Evolutionary conservation across 2,113 vertebrate genomes (phyloP).

Genomic region (Nanorana parkeri): DNA sequence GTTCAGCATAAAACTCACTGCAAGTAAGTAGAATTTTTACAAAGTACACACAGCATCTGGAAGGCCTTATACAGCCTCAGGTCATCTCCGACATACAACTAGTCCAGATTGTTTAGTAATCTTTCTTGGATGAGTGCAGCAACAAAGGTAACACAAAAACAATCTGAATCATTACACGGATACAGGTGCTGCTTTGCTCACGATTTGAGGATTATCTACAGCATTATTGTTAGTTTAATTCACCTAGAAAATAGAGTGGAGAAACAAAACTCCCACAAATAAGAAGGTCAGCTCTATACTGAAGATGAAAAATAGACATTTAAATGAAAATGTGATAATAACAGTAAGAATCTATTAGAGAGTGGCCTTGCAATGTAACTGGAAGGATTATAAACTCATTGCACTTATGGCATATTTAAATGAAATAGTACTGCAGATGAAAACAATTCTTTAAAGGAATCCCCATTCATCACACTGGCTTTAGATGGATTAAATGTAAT

Average conservation of each 20-base stretch:
- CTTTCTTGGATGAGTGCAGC: not conserved
- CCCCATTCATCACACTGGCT: constrained; percentile 29
- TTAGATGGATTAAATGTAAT: constrained; percentile 43
- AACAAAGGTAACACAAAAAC: not conserved
- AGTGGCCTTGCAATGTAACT: not conserved
- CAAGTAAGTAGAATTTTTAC: too few species aligned
- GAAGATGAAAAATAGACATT: not conserved
- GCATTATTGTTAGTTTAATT: not conserved
- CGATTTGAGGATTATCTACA: not conserved
- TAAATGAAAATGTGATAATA: not conserved
- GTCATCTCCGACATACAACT: too few species aligned
- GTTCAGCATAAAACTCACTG: too few species aligned
- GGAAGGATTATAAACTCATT: constrained; percentile 31
- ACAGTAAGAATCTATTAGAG: not conserved
- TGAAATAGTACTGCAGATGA: constrained; percentile 24
- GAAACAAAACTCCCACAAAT: not conserved
- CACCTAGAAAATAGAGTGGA: not conserved
- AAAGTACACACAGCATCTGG: not conserved
- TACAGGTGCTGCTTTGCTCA: not conserved
- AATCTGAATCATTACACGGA: not conserved
- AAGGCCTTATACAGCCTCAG: too few species aligned
- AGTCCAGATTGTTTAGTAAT: too few species aligned
- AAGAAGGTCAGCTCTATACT: not conserved
- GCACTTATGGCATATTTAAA: constrained; percentile 41
- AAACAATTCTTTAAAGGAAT: constrained; percentile 39